Base-by-base conservation (phyloP, 2,797 vertebrate genomes). In the Fringilla coelebs region DNA sequence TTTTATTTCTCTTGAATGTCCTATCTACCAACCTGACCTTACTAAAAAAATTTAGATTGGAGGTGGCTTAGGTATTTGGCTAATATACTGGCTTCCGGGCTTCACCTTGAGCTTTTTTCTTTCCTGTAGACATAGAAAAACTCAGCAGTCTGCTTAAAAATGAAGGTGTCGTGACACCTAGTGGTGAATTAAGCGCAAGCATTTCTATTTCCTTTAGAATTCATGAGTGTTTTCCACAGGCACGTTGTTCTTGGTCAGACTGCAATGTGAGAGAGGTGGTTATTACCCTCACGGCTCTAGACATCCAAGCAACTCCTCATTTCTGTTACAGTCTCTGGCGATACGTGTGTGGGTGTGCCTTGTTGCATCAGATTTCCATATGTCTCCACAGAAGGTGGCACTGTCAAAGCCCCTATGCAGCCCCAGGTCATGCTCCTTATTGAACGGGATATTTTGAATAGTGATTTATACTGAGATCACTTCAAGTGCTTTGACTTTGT, bases 111-210 rank as follows among this genome's bases (percentile, higher is more conserved):
- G 38, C 4, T 20, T 52, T 75, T 57, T 55, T 34, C 43, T 45
- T 7, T 10, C 3, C 28, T 24, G 6, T 9, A 66, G 60, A 49
- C 66, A 22, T 17, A 36, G 20, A 34, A 75, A 83, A 88, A 38
- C 43, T 73, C 72, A 45, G 14, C 21, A 38, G 17, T 34, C 67
- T 46, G 63, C 61, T 82, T 90, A 93, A 96, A 97, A 91, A 74
- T 93, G 88, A 96, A 92, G 71, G 82, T 16, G 52, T 67, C 14
- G 0, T 94, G 96, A 97, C 96, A 97, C 60, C 96, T 96, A 95
- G 96, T 16, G 95, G 96, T 88, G 55, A 90, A 8, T 60, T 45
- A 24, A 29, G 46, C 55, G 36, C 16, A 22, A 2, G 34, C 29
- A 26, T 52, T 70, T 34, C 25, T 26, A 6, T 60, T 70, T 88